Percentiles rank a stretch among this genome's conserved stretches.
phyloP scores from a whole-genome alignment of 2,113 vertebrate species.

The Muntiacus muntjak region DNA sequence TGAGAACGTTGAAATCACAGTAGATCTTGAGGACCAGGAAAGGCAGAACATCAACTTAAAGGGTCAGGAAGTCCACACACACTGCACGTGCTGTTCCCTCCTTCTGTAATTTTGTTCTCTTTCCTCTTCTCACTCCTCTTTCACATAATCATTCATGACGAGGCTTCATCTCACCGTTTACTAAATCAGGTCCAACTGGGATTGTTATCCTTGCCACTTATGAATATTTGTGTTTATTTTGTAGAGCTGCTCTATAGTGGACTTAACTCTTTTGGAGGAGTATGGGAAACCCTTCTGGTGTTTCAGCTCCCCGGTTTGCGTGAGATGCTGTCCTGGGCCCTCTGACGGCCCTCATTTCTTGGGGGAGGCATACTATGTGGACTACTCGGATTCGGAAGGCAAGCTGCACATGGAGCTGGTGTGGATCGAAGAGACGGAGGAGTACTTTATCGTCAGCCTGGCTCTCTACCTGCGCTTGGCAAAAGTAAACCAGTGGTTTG shows the following conservation, averaged over 20 bases:
- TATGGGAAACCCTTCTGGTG: slow-evolving; percentile 82
- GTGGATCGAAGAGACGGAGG: slow-evolving; percentile 77
- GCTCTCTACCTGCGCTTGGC: slow-evolving; percentile 75
- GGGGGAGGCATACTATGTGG: slow-evolving; percentile 69
- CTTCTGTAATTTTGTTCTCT: neutral
- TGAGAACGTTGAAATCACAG: neutral
- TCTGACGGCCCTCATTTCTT: slow-evolving; percentile 53
- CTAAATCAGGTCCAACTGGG: neutral
- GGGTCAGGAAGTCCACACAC: accelerated
- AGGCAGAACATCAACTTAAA: neutral
- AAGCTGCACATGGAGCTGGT: slow-evolving; percentile 73
- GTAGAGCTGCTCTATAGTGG: slow-evolving; percentile 81
- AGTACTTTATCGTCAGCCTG: slow-evolving; percentile 79
- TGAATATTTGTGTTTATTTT: slow-evolving; percentile 34
- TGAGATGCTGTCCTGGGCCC: slow-evolving; percentile 37
- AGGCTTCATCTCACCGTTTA: neutral
- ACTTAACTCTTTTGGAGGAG: slow-evolving; percentile 81
- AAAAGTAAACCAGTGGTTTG: slow-evolving; percentile 81
- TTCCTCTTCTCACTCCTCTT: neutral
- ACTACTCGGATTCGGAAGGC: slow-evolving; percentile 76
- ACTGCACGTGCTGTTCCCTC: too few species aligned
- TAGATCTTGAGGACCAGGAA: neutral
- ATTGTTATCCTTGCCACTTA: accelerated
- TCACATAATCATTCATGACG: too few species aligned
- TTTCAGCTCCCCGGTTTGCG: slow-evolving; percentile 77